Evolutionary conservation across 2,888 invertebrate genomes (phyloP), one percentile per base, ranked within the genome.

Genomic region (Deilephila elpenor): DNA sequence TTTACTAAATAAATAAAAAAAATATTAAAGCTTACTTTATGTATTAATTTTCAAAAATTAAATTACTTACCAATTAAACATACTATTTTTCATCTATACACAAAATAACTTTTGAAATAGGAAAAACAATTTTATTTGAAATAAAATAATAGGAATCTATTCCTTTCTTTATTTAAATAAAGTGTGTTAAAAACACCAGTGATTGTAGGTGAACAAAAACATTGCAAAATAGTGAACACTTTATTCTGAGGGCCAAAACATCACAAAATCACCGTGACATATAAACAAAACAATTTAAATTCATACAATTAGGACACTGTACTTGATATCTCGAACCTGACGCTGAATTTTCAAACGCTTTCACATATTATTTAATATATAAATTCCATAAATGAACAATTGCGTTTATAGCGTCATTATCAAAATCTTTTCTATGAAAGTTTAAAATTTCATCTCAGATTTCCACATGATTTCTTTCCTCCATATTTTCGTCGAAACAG

Each of bases 11-110:
- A 91, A 91, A 91, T 90, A 89, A 70, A 74, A 61, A 73, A 86
- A 84, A 82, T 75, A 88, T 93, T 91, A 93, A 93, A 93, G 93
- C 93, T 93, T 90, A 91, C 78, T 86, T 82, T 83, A 86, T 75
- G 71, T 72, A 78, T 76, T 77, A 75, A 79, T 73, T 75, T 75
- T 74, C 53, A 60, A 73, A 56, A 61, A 67, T 74, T 72, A 77
- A 74, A 74, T 74, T 72, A 75, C 51, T 74, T 76, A 78, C 75
- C 74, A 78, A 77, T 76, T 71, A 53, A 51, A 67, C 67, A 67
- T 67, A 51, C 51, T 67, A 67, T 67, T 67, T 67, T 51, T 67
- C 8, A 74, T 74, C 75, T 75, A 74, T 71, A 72, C 2, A 37
- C 7, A 74, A 71, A 60, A 73, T 32, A 14, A 64, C 14, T 53